Evolutionary conservation across 2,797 vertebrate genomes (phyloP), one percentile per base, ranked within the genome.

Genomic region (Perodicticus potto): DNA sequence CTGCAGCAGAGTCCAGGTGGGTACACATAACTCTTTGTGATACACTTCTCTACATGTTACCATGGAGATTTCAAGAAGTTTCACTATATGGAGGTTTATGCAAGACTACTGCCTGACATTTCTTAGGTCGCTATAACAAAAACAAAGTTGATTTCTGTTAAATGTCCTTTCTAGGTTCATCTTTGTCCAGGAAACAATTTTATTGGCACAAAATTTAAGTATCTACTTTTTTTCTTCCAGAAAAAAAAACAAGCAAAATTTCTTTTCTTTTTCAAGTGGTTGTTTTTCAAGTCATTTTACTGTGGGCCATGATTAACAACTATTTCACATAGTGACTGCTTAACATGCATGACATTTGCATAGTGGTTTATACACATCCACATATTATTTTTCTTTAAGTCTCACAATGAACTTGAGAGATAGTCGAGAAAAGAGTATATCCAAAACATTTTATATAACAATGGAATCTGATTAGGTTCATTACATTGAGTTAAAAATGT

Each of bases 51-150:
- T 55, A n/a, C 17, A 0, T 13, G 96, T 97, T 92, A 34, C 94
- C 94, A 92, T 95, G 97, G 93, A 91, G 87, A 96, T n/a, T n/a
- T 29, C 0, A 37, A 87, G 86, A 83, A 0, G 49, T 72, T 74
- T 76, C 57, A 12, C 49, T 57, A 3, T 2, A 29, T 9, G 37
- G 59, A 45, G 61, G 53, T 88, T 96, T 70, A 77, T 43, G 32
- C 7, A 80, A 67, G 91, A 93, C 37, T 67, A 83, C 73, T n/a
- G 40, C 69, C 61, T 59, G 86, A 69, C 87, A 85, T 2, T 43
- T 43, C 55, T 74, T 19, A 84, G 65, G 92, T 55, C 7, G 70
- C 69, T 40, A 34, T 27, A 67, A 86, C 45, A 93, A 89, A 93
- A 84, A 17, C 61, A 65, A 55, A 43, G 73, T 76, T 80, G 53